phyloP scores from a whole-genome alignment of 2,888 invertebrate genomes.

The Meteorus cinctellus region DNA sequence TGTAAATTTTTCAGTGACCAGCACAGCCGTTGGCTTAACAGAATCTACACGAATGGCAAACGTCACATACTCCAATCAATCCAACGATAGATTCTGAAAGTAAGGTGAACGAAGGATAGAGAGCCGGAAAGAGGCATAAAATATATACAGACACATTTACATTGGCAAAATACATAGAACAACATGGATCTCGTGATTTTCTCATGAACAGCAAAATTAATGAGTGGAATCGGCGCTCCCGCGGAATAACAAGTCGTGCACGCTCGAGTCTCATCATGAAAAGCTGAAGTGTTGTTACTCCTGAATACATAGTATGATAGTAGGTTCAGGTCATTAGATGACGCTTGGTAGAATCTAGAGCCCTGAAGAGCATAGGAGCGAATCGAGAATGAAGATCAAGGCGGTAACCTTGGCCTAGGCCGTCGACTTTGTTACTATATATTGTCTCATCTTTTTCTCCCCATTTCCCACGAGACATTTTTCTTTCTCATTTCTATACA shows the following conservation, averaged over 20 bases:
- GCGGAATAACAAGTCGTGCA: slow-evolving; percentile 18
- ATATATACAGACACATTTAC: no score
- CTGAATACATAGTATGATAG: slow-evolving; percentile 10
- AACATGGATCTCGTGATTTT: not conserved
- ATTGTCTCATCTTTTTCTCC: not conserved
- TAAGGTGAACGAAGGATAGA: no score
- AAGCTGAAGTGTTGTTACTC: slow-evolving; percentile 17
- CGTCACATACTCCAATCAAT: no score
- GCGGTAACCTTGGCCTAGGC: slow-evolving; percentile 36
- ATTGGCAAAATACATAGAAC: not conserved
- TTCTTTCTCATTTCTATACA: not conserved
- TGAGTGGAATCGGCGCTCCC: slow-evolving; percentile 1
- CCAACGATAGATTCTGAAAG: no score
- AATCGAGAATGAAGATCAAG: slow-evolving; percentile 34
- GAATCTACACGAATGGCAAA: no score
- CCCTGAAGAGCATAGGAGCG: slow-evolving; percentile 12
- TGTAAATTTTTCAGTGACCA: no score
- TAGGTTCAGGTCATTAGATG: slow-evolving; percentile 25
- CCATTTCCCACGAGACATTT: slow-evolving; percentile 5
- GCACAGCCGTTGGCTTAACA: no score
- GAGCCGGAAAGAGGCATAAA: no score
- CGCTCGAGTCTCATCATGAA: slow-evolving; percentile 20
- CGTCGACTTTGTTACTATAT: slow-evolving; percentile 27
- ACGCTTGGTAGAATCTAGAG: slow-evolving; percentile 16
- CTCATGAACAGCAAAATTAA: slow-evolving; percentile 12